A percentile compares a stretch with the other conserved stretches of the same genome.
phyloP scores from a whole-genome alignment of 2,888 invertebrate genomes.

The Lithodes maja region DNA sequence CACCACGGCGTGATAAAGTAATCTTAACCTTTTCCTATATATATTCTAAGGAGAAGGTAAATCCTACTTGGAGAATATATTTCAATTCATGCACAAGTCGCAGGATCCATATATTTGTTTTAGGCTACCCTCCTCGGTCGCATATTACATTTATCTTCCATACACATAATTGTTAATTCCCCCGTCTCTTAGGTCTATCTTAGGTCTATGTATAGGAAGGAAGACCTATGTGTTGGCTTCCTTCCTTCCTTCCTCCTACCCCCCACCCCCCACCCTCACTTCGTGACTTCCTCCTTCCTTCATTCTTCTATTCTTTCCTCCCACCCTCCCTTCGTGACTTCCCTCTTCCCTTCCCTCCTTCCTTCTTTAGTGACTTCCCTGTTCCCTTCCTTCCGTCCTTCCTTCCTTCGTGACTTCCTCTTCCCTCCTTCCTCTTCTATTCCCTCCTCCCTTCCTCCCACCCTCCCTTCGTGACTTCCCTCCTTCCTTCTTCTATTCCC shows the following conservation, averaged over 20 bases:
- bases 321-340: not conserved
- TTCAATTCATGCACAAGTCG: no score
- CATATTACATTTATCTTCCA: no score
- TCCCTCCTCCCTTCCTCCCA: not conserved
- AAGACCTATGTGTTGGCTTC: no score
- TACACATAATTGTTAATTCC: no score
- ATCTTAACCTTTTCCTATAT: no score
- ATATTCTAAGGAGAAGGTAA: no score
- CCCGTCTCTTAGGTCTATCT: no score
- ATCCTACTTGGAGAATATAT: no score
- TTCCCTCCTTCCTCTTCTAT: not conserved
- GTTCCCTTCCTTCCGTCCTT: not conserved
- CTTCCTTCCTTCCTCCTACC: not conserved
- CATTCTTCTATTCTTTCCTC: not conserved
- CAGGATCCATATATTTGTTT: no score
- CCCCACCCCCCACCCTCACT: not conserved
- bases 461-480: not conserved
- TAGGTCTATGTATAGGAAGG: no score
- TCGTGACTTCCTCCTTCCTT: not conserved
- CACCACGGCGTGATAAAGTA: no score
- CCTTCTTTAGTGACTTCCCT: not conserved
- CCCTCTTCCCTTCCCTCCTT: not conserved
- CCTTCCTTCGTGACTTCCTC: not conserved
- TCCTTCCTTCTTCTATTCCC: not conserved
- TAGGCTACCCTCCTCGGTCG: no score